Evolutionary conservation across 1,140 invertebrate genomes (phyloP).

Genomic region (Eriocheir sinensis): DNA sequence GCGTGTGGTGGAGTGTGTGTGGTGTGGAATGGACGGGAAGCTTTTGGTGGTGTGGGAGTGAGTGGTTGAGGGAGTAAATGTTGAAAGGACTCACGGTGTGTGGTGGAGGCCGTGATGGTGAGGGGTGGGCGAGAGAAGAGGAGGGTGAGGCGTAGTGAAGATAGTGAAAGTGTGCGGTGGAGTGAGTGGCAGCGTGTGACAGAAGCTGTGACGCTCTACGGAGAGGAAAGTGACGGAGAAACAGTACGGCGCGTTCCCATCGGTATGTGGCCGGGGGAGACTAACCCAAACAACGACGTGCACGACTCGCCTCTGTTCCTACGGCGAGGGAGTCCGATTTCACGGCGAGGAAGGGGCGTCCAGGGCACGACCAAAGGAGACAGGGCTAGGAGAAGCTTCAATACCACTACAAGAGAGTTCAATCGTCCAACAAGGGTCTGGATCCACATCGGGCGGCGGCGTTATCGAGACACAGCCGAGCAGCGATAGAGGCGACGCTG

Average conservation of each 20-base stretch:
- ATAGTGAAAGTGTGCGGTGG: background rate
- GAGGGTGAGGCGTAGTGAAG: background rate
- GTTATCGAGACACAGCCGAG: constrained; percentile 55
- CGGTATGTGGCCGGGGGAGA: background rate
- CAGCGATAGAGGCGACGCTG: constrained; percentile 47
- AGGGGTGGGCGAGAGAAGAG: background rate
- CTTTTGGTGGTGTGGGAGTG: background rate
- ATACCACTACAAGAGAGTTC: constrained; percentile 41
- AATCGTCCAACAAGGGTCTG: background rate
- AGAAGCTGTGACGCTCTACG: background rate
- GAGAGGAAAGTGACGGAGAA: background rate
- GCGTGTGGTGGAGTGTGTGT: background rate
- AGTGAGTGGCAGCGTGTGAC: constrained; percentile 11
- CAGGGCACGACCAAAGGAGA: background rate
- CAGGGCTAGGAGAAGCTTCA: background rate
- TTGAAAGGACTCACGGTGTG: background rate
- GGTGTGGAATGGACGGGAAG: background rate
- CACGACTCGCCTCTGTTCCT: background rate
- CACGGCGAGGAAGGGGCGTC: background rate
- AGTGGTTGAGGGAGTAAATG: background rate
- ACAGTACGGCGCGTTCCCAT: background rate
- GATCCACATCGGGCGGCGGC: constrained; percentile 29
- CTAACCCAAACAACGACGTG: background rate
- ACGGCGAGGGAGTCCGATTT: background rate
- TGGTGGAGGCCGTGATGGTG: background rate